Percentiles rank a stretch among this genome's conserved stretches.
phyloP scores from a whole-genome alignment of 2,113 vertebrate species.

The Hippocampus barbouri region DNA sequence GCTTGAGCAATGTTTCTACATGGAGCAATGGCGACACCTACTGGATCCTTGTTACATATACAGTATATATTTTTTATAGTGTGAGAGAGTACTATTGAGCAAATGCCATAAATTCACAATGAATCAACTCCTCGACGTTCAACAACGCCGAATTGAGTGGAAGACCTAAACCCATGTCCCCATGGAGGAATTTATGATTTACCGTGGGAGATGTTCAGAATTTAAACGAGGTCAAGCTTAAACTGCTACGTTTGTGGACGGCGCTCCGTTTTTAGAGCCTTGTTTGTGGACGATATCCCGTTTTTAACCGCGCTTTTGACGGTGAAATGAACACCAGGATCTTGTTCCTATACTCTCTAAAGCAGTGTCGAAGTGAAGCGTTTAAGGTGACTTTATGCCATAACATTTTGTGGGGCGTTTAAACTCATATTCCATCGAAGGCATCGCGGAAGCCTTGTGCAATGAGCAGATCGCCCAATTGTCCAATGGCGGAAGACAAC shows the following conservation, averaged over 20 bases:
- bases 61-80: neutral
- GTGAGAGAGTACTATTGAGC: neutral
- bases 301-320: neutral
- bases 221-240: neutral
- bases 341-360: too few relatives aligned
- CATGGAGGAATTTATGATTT: neutral
- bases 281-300: neutral
- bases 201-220: neutral
- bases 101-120: neutral
- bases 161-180: neutral
- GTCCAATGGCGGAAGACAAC: slow-evolving; percentile 57
- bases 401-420: neutral
- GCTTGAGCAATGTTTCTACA: neutral
- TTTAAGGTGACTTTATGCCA: neutral
- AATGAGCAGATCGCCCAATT: slow-evolving; percentile 66
- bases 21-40: slow-evolving; percentile 33
- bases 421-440: neutral
- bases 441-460: slow-evolving; percentile 6
- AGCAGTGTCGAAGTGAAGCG: neutral
- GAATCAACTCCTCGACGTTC: neutral
- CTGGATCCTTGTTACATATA: slow-evolving; percentile 7
- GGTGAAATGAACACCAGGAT: too few relatives aligned
- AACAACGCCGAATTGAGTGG: neutral
- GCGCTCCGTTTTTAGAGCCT: neutral
- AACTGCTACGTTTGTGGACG: neutral